phyloP scores from a whole-genome alignment of 2,797 vertebrate genomes.

The Iguana delicatissima region DNA sequence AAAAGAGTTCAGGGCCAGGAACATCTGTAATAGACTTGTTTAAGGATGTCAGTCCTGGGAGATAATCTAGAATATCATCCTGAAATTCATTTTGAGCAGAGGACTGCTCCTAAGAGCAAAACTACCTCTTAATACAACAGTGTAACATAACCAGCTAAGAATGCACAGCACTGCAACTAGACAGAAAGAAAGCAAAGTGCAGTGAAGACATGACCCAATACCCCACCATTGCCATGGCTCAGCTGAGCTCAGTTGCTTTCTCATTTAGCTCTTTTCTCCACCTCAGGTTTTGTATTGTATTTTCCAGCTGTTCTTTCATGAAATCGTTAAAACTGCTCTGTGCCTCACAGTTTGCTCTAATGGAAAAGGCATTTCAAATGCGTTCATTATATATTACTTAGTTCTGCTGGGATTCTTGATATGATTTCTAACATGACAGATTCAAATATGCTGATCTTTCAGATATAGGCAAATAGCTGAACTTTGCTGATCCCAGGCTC shows the following conservation, averaged over 20 bases:
- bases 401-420: neutral
- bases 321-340: neutral
- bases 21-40: neutral
- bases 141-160: neutral
- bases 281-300: neutral
- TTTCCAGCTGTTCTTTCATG: neutral
- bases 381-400: neutral
- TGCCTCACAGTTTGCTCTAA: neutral
- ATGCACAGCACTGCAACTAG: neutral
- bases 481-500: neutral
- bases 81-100: neutral
- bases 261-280: neutral
- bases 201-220: neutral
- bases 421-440: neutral
- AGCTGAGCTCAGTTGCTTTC: neutral
- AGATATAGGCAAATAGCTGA: neutral
- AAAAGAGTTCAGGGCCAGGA: neutral
- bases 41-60: neutral
- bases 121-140: neutral
- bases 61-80: neutral
- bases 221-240: neutral
- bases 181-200: neutral
- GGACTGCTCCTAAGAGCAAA: neutral
- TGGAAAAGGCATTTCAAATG: neutral
- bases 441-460: neutral